Evolutionary conservation across 2,888 invertebrate species (phyloP).

Genomic region (Pasiphila rectangulata): DNA sequence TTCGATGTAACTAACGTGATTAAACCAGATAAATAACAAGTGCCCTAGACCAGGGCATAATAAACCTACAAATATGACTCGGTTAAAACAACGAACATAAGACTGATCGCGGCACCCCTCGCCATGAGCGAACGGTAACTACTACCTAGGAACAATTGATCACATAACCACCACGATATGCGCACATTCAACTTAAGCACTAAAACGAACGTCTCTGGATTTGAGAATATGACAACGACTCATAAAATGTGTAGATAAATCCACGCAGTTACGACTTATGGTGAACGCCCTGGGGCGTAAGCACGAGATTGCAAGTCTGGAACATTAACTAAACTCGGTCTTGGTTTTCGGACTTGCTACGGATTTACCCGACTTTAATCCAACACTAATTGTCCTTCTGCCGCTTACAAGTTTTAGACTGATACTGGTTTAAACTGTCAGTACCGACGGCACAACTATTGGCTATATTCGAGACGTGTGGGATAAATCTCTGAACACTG

Average conservation of each 20-base stretch:
- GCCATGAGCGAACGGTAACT: slow-evolving; percentile 48
- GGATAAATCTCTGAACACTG: slow-evolving; percentile 61
- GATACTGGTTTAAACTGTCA: slow-evolving; percentile 57
- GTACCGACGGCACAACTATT: slow-evolving; percentile 63
- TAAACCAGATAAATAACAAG: slow-evolving; percentile 66
- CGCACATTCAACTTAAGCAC: slow-evolving; percentile 68
- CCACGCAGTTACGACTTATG: slow-evolving; percentile 41
- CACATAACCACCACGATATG: slow-evolving; percentile 74
- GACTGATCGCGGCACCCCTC: slow-evolving; percentile 59
- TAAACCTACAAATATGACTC: slow-evolving; percentile 57
- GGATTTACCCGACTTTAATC: slow-evolving; percentile 51
- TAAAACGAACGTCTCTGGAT: slow-evolving; percentile 55
- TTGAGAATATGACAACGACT: slow-evolving; percentile 47
- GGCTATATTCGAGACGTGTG: slow-evolving; percentile 48
- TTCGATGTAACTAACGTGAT: slow-evolving; percentile 50
- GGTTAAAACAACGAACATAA: slow-evolving; percentile 62
- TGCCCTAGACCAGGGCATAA: slow-evolving; percentile 48
- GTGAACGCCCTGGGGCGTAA: slow-evolving; percentile 48
- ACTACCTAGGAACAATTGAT: slow-evolving; percentile 68
- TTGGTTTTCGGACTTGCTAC: slow-evolving; percentile 44
- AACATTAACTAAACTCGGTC: slow-evolving; percentile 53
- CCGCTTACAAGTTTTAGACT: slow-evolving; percentile 42
- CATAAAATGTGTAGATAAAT: slow-evolving; percentile 39
- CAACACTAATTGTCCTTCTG: slow-evolving; percentile 45
- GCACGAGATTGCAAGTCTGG: slow-evolving; percentile 59